These are phyloP conservation scores for Clistopyga incitator DNA, from an alignment of 2,888 invertebrate genomes.

Conservation along the genomic window DNA sequence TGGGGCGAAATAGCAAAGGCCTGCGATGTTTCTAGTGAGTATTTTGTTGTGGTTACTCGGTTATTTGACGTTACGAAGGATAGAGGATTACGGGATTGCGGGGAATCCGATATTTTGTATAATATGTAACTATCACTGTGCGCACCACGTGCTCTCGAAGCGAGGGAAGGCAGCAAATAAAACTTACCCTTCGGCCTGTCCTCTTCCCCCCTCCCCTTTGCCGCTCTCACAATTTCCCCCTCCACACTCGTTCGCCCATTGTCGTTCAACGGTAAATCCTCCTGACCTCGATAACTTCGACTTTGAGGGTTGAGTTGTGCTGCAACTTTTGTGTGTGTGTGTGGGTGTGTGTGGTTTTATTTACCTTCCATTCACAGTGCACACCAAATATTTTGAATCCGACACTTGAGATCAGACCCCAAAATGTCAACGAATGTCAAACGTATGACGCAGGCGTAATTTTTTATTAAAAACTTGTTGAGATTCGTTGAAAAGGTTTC, in stretches of 20 bases:
- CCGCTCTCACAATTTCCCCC: constrained; percentile 1
- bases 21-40: constrained; percentile 79
- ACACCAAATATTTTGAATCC: background rate
- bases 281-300: constrained; percentile 55
- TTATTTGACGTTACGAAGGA: background rate
- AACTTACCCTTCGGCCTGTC: constrained; percentile 44
- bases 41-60: constrained; percentile 10
- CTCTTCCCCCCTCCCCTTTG: background rate
- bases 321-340: background rate
- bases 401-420: background rate
- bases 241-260: constrained; percentile 32
- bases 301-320: constrained; percentile 38
- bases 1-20: constrained; percentile 78
- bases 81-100: background rate
- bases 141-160: constrained; percentile 55
- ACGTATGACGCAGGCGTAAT: background rate
- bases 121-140: background rate
- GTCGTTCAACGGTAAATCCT: constrained; percentile 45
- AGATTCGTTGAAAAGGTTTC: too few relatives aligned
- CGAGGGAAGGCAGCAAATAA: constrained; percentile 26
- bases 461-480: too few relatives aligned
- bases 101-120: constrained; percentile 21
- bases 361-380: constrained; percentile 1
- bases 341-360: background rate
- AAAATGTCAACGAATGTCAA: background rate